These are phyloP conservation scores for Pterocles burchelli DNA, from an alignment of 2,113 vertebrate genomes.

Conservation along the genomic window DNA sequence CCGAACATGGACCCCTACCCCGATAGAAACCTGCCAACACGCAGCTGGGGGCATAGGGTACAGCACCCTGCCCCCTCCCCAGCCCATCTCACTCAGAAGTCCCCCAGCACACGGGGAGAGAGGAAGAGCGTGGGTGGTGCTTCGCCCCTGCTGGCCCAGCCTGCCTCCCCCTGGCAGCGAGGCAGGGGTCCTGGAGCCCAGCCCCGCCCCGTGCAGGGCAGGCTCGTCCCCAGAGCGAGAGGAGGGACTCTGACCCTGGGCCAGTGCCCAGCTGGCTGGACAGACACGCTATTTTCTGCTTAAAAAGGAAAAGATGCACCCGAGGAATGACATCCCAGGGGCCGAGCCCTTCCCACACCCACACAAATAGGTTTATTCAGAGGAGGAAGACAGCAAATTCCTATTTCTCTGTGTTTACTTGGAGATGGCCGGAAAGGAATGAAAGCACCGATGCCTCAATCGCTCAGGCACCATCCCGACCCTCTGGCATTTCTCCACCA, in stretches of 20 bases:
- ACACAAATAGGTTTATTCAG: slow-evolving; percentile 59
- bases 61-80: background rate
- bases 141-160: background rate
- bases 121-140: background rate
- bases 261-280: background rate
- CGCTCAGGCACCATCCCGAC: background rate
- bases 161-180: background rate
- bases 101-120: rapidly evolving
- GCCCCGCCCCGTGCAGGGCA: background rate
- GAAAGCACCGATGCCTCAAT: slow-evolving; percentile 16
- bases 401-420: slow-evolving; percentile 65
- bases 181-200: background rate
- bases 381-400: slow-evolving; percentile 59
- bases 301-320: slow-evolving; percentile 60
- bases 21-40: background rate
- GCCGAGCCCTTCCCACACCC: slow-evolving; percentile 26
- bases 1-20: background rate
- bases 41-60: background rate
- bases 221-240: background rate
- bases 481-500: background rate
- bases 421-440: slow-evolving; percentile 60
- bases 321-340: background rate
- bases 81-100: background rate
- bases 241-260: background rate
- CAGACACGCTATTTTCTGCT: slow-evolving; percentile 8